A percentile compares a stretch with the other conserved stretches of the same genome.
These are phyloP conservation scores for Neodontobutis hainanensis DNA, from an alignment of 2,113 vertebrate species.

Conservation along the genomic window DNA sequence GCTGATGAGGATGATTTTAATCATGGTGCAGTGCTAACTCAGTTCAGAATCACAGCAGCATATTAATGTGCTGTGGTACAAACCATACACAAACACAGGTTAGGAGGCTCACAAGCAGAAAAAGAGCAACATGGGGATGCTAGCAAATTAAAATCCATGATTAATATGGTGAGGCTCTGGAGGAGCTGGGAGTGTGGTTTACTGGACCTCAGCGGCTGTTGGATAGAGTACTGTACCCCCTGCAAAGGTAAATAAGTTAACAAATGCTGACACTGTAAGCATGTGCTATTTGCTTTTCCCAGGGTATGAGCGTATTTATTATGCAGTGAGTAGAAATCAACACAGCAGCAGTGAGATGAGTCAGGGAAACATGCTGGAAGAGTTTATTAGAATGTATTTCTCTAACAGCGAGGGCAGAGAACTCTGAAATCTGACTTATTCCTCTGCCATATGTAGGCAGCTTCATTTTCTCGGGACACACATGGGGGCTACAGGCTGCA, in stretches of 20 bases:
- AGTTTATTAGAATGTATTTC: constrained; percentile 1
- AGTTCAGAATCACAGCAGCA: constrained; percentile 60
- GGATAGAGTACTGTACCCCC: constrained; percentile 15
- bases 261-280: constrained; percentile 49
- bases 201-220: constrained; percentile 50
- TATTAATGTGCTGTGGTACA: constrained; percentile 61
- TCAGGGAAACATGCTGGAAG: constrained; percentile 13
- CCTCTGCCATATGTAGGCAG: no score
- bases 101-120: constrained; percentile 65
- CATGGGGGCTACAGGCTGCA: no score
- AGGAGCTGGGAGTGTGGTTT: constrained; percentile 51
- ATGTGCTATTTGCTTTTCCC: constrained; percentile 34
- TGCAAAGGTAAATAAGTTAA: constrained; percentile 58
- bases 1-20: constrained; percentile 78
- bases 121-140: constrained; percentile 62
- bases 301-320: constrained; percentile 26
- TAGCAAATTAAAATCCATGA: constrained; percentile 71
- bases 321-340: constrained; percentile 12
- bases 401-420: neutral
- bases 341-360: constrained; percentile 6
- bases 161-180: constrained; percentile 60
- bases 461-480: no score
- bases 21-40: constrained; percentile 65
- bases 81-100: constrained; percentile 60
- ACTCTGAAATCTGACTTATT: neutral